These are phyloP conservation scores for Orientallactaga bullata DNA, from an alignment of 2,113 vertebrate genomes.

Conservation along the genomic window DNA sequence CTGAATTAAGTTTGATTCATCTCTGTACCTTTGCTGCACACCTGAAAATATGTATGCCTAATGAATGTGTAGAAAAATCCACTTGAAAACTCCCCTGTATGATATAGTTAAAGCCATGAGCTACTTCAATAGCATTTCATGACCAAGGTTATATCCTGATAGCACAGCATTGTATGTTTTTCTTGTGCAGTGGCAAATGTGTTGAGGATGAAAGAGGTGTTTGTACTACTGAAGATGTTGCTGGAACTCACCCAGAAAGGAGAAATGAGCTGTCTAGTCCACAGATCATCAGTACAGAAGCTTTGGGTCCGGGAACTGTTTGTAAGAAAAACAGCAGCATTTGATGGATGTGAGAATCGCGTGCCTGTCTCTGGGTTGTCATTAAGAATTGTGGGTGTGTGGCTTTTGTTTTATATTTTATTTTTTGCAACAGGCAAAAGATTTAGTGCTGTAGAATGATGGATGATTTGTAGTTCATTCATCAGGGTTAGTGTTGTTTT, in stretches of 20 bases:
- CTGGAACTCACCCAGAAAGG: constrained; percentile 46
- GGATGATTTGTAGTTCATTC: constrained; percentile 46
- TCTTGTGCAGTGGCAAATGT: constrained; percentile 24
- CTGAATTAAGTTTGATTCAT: neutral
- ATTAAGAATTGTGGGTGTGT: constrained; percentile 50
- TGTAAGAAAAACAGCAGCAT: constrained; percentile 5
- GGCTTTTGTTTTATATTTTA: constrained; percentile 47
- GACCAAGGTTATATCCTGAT: neutral
- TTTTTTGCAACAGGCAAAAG: constrained; percentile 51
- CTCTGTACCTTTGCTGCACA: neutral
- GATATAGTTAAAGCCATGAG: neutral
- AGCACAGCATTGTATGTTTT: neutral
- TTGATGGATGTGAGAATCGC: constrained; percentile 51
- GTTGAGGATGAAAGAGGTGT: constrained; percentile 61
- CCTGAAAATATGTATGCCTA: neutral
- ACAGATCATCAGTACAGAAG: neutral
- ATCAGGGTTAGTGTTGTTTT: constrained; percentile 2
- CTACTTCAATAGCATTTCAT: constrained; percentile 10
- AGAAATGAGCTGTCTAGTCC: constrained; percentile 35
- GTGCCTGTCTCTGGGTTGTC: constrained; percentile 24
- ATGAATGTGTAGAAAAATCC: neutral
- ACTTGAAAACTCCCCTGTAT: neutral
- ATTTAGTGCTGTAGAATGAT: constrained; percentile 59
- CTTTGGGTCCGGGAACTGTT: neutral
- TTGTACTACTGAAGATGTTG: constrained; percentile 21